Conservation (phyloP, 1,140 invertebrate genomes). For the Scylla paramamosain region DNA sequence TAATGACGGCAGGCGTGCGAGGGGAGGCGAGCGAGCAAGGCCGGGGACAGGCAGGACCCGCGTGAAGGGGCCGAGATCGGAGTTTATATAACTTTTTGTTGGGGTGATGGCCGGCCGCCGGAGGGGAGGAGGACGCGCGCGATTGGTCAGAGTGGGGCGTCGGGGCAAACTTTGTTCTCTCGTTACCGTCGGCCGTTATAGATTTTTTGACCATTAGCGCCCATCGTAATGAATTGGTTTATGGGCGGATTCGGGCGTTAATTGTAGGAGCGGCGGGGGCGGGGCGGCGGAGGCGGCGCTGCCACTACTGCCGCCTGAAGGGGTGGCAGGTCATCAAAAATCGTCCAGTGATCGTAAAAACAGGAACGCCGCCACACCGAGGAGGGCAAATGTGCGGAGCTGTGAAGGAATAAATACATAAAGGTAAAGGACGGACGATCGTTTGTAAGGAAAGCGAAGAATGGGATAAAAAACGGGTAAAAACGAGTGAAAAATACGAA, state of each 20-base stretch:
- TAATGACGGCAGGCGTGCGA: slow-evolving; percentile 34
- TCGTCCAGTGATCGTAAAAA: no score
- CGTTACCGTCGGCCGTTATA: slow-evolving; percentile 59
- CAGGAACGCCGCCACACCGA: no score
- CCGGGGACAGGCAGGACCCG: background rate
- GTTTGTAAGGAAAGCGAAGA: no score
- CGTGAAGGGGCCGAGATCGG: slow-evolving; percentile 46
- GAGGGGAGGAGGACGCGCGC: slow-evolving; percentile 28
- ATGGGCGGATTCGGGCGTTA: slow-evolving; percentile 34
- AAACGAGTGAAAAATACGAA: no score
- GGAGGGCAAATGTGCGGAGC: no score
- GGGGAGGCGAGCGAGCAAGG: slow-evolving; percentile 16
- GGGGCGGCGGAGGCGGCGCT: no score
- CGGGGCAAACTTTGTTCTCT: slow-evolving; percentile 50
- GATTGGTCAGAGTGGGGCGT: slow-evolving; percentile 45
- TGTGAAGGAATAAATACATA: no score
- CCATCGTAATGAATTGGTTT: slow-evolving; percentile 62
- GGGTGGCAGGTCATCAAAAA: no score
- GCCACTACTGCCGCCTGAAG: no score
- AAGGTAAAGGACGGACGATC: no score
- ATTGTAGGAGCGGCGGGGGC: background rate
- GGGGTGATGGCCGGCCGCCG: slow-evolving; percentile 33
- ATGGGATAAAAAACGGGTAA: no score
- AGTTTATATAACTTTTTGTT: slow-evolving; percentile 64
- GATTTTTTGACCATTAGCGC: slow-evolving; percentile 63